Base-by-base conservation (phyloP, 2,797 vertebrate genomes). In the Enteromius viviparus region DNA sequence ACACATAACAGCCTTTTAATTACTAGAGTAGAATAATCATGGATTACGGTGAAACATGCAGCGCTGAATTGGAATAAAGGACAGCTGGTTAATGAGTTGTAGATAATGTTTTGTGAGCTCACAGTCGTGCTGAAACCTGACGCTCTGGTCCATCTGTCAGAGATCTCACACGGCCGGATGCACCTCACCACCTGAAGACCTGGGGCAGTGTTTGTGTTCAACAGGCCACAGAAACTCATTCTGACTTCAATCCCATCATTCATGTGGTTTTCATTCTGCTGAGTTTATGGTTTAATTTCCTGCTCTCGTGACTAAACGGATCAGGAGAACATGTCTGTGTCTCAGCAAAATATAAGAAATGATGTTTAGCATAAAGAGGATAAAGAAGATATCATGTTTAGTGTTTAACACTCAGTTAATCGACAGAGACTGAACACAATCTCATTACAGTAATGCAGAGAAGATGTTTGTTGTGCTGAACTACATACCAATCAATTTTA, bases 71-170 rank as follows among this genome's bases (percentile, higher is more conserved):
- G 2, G 9, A 42, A 3, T 42, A 40, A 40, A 40, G 37, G 8
- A 40, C 37, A 40, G 37, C 37, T 40, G 37, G 7, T 8, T 40
- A 40, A 8, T 40, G 40, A 40, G 40, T 40, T 40, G 40, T 40
- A 40, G 37, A 40, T 8, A 0, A 40, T 34, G 34, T 34, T 34
- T 34, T 34, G 34, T 34, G 32, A 32, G 3, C 34, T 37, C 37
- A 7, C 37, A 37, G 37, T 40, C 1, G 37, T 8, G 37, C 40
- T 42, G 40, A 42, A 42, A 42, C 9, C 40, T 42, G 40, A 47
- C 66, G 68, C 65, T 72, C 64, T 65, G 78, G 45, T 79, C 88
- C 88, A 89, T 91, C 90, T 90, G 89, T 83, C 75, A 15, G 87
- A 82, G 79, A 89, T 88, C 88, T 72, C 88, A 87, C 84, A 60